Conservation (phyloP, 2,797 vertebrate genomes). For the Etheostoma perlongum region DNA sequence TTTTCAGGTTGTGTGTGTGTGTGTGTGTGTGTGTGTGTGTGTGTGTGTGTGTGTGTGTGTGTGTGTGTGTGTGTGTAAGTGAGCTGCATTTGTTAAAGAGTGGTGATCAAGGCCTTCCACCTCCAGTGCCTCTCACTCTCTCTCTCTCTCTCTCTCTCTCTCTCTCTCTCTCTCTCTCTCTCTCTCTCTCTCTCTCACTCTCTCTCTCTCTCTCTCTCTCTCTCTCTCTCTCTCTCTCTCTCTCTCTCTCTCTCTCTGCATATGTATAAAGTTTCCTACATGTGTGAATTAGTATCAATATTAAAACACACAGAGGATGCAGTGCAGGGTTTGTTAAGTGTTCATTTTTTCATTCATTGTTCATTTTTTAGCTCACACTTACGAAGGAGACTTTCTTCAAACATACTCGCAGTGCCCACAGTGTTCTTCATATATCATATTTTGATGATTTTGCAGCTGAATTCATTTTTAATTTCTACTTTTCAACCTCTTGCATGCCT, state of each 20-base stretch:
- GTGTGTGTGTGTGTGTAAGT: slow-evolving; percentile 25
- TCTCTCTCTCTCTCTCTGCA: slow-evolving; percentile 47
- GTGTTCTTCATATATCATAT: slow-evolving; percentile 4
- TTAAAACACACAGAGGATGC: slow-evolving; percentile 42
- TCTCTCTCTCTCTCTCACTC: slow-evolving; percentile 73
- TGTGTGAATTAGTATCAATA: slow-evolving; percentile 58
- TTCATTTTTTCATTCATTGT: background rate
- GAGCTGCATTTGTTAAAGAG: slow-evolving; percentile 62
- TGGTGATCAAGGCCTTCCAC: slow-evolving; percentile 81
- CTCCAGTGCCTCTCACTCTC: slow-evolving; percentile 78
- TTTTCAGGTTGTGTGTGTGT: slow-evolving; percentile 53
- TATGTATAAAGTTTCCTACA: slow-evolving; percentile 53
- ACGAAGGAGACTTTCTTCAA: slow-evolving; percentile 37
- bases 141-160: slow-evolving; percentile 45
- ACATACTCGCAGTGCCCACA: background rate
- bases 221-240: slow-evolving; percentile 72
- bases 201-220: slow-evolving; percentile 58
- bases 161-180: slow-evolving; percentile 76
- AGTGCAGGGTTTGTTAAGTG: slow-evolving; percentile 30
- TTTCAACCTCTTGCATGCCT: background rate
- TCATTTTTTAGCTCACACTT: slow-evolving; percentile 36
- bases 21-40: too few species aligned
- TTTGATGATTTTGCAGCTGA: background rate
- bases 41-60: slow-evolving; percentile 9
- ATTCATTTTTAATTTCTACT: background rate